A percentile compares a stretch with the other conserved stretches of the same genome.
Evolutionary conservation across 2,888 invertebrate species (phyloP).

Genomic region (Fabriciana adippe): DNA sequence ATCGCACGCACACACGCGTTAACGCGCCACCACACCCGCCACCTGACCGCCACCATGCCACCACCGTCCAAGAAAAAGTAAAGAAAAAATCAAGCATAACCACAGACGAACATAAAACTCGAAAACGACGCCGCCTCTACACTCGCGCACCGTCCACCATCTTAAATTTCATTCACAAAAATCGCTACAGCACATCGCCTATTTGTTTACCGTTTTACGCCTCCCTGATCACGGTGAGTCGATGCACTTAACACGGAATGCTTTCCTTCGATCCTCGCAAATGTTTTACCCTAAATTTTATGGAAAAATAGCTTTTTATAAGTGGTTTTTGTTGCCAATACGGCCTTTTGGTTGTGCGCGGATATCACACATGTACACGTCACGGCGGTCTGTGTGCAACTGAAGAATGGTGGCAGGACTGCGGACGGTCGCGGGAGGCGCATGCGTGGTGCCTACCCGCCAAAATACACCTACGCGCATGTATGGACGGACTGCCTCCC

Average conservation of each 20-base stretch:
- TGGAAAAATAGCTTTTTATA: slow-evolving; percentile 48
- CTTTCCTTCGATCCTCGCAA: slow-evolving; percentile 34
- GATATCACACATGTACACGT: slow-evolving; percentile 49
- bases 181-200: slow-evolving; percentile 65
- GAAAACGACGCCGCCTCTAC: slow-evolving; percentile 55
- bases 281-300: slow-evolving; percentile 52
- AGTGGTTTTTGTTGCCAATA: slow-evolving; percentile 65
- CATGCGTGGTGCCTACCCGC: slow-evolving; percentile 73
- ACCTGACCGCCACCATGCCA: slow-evolving; percentile 40
- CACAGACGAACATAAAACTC: slow-evolving; percentile 54
- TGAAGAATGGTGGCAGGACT: slow-evolving; percentile 80
- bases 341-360: slow-evolving; percentile 53
- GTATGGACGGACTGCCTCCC: slow-evolving; percentile 63
- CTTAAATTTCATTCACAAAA: slow-evolving; percentile 82
- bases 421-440: slow-evolving; percentile 71
- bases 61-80: slow-evolving; percentile 36
- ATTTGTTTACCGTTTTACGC: slow-evolving; percentile 77
- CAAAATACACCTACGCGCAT: slow-evolving; percentile 81
- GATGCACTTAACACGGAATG: slow-evolving; percentile 42
- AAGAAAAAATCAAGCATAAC: slow-evolving; percentile 32
- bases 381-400: slow-evolving; percentile 67
- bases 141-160: slow-evolving; percentile 74
- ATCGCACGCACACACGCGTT: slow-evolving; percentile 69
- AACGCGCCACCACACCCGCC: slow-evolving; percentile 38
- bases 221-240: slow-evolving; percentile 51